A percentile compares a stretch with the other conserved stretches of the same genome.
These are phyloP conservation scores for Aphodius sticticus DNA, from an alignment of 2,888 invertebrate genomes.

Conservation along the genomic window DNA sequence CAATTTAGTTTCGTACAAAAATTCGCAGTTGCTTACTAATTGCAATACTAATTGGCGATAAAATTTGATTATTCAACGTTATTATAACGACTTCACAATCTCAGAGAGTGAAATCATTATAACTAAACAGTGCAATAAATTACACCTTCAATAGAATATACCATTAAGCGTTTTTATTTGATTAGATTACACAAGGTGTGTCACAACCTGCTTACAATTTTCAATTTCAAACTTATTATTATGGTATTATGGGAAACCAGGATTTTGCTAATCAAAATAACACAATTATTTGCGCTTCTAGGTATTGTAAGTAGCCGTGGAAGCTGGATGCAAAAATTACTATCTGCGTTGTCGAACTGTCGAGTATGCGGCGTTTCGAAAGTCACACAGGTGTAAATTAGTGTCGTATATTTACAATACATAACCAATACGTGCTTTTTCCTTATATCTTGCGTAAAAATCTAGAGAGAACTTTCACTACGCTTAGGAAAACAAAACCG, in stretches of 20 bases:
- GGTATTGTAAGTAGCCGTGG: not conserved
- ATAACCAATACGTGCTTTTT: slow-evolving; percentile 4
- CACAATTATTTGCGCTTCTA: not conserved
- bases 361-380: not conserved
- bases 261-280: not conserved
- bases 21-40: not conserved
- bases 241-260: not conserved
- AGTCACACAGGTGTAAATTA: not conserved
- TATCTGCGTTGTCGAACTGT: not conserved
- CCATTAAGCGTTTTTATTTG: not conserved
- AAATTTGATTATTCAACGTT: not conserved
- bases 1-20: not conserved
- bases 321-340: not conserved
- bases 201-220: not conserved
- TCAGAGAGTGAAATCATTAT: not conserved
- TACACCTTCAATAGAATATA: not conserved
- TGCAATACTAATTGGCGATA: not conserved
- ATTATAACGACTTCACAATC: not conserved
- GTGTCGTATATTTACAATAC: not conserved
- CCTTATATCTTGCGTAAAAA: not conserved
- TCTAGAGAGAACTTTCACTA: not conserved
- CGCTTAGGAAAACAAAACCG: not conserved
- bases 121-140: not conserved
- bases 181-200: not conserved
- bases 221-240: not conserved